Conservation (phyloP, 2,797 vertebrate genomes). For the Platyrinchus mystaceus region DNA sequence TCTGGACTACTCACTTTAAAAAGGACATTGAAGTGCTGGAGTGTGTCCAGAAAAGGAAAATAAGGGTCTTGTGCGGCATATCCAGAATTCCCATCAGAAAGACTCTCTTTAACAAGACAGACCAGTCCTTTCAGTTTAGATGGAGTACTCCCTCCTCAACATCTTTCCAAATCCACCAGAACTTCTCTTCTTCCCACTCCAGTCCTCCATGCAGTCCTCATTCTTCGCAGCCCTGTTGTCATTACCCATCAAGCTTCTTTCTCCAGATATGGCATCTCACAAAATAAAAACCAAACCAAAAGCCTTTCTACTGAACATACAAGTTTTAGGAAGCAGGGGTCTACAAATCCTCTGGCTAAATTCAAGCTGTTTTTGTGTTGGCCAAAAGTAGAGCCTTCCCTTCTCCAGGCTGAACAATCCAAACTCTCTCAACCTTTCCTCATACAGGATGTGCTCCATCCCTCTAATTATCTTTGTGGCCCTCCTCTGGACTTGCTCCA, state of each 20-base stretch:
- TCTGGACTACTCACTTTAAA: not conserved
- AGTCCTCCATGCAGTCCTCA: not conserved
- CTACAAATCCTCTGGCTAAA: not conserved
- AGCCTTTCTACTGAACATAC: not conserved
- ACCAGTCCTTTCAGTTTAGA: not conserved
- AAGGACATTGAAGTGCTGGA: not conserved
- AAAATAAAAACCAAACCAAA: not conserved
- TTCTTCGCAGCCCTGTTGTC: not conserved
- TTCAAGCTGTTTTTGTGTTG: not conserved
- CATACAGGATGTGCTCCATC: not conserved
- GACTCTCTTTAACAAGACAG: not conserved
- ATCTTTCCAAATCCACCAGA: not conserved
- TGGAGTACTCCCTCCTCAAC: not conserved
- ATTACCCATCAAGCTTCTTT: not conserved
- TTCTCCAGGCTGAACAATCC: not conserved
- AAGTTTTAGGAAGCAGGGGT: not conserved
- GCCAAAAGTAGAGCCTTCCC: not conserved
- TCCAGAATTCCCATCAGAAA: not conserved
- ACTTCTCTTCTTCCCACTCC: not conserved
- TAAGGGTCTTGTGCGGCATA: not conserved
- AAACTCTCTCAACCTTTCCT: not conserved
- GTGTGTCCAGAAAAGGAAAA: not conserved
- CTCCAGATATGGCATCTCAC: not conserved
- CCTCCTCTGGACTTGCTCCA: not conserved
- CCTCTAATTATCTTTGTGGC: not conserved